Conservation (phyloP, 2,797 vertebrate species). For the Holocentrus rufus region DNA sequence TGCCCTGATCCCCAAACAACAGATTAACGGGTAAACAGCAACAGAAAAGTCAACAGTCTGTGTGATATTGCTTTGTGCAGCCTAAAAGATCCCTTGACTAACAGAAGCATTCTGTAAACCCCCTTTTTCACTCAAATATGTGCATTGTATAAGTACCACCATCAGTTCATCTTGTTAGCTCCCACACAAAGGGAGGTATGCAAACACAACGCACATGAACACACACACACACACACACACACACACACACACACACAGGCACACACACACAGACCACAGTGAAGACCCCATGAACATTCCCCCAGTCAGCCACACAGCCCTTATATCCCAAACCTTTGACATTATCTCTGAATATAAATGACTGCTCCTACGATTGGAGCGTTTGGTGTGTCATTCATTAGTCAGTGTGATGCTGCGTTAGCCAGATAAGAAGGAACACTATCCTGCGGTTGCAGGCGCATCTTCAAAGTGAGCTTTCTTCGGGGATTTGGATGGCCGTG, state of each 20-base stretch:
- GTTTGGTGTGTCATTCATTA: neutral
- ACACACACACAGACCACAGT: slow-evolving; percentile 27
- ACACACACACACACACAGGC: slow-evolving; percentile 29
- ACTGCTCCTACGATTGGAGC: neutral
- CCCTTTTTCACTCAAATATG: slow-evolving; percentile 21
- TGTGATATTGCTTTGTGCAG: slow-evolving; percentile 66
- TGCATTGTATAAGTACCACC: slow-evolving; percentile 36
- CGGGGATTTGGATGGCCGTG: neutral
- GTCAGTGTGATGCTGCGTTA: neutral
- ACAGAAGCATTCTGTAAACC: slow-evolving; percentile 43
- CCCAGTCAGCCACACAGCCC: neutral
- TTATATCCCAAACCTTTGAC: neutral
- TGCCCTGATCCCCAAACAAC: slow-evolving; percentile 24
- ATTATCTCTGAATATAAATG: neutral
- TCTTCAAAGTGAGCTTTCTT: neutral
- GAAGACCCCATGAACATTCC: neutral
- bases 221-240: slow-evolving; percentile 17
- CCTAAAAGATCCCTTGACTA: slow-evolving; percentile 50
- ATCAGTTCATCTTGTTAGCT: slow-evolving; percentile 32
- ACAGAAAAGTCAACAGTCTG: slow-evolving; percentile 39
- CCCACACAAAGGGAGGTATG: slow-evolving; percentile 21
- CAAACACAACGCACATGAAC: slow-evolving; percentile 13
- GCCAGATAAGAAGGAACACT: neutral
- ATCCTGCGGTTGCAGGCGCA: neutral
- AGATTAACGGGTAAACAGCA: slow-evolving; percentile 38